phyloP scores from a whole-genome alignment of 92 coral and sea anemone species.

The Ricordea florida region DNA sequence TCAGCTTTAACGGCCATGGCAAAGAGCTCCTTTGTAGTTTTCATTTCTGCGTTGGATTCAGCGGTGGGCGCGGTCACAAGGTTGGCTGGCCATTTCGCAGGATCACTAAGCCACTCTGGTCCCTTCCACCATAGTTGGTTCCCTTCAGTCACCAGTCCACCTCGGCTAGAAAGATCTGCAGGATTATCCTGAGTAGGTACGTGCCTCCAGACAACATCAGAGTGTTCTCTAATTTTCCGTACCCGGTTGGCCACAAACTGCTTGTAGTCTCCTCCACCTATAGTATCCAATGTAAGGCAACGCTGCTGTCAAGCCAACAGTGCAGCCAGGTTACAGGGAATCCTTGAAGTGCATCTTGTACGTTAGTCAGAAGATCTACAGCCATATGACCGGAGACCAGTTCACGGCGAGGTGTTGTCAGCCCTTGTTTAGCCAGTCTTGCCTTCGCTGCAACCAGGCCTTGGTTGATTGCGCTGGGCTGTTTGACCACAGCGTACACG shows the following conservation, averaged over 20 bases:
- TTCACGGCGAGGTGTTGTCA: conserved; percentile 63
- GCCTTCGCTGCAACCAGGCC: conserved; percentile 51
- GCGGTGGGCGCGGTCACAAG: conserved; percentile 43
- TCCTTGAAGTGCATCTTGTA: conserved; percentile 57
- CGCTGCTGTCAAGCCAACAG: conserved; percentile 76
- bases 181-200: conserved; percentile 67
- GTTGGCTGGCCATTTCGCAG: conserved; percentile 57
- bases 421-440: conserved; percentile 63
- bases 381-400: conserved; percentile 73
- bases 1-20: conserved; percentile 61
- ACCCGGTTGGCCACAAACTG: conserved; percentile 72
- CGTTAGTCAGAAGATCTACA: conserved; percentile 50
- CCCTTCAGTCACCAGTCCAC: conserved; percentile 46
- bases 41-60: conserved; percentile 64
- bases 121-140: conserved; percentile 69
- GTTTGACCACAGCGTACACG: conserved; percentile 52
- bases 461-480: conserved; percentile 18
- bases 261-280: conserved; percentile 65
- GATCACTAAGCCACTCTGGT: conserved; percentile 68
- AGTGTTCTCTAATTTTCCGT: conserved; percentile 54
- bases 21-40: conserved; percentile 56
- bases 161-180: conserved; percentile 65
- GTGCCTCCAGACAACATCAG: conserved; percentile 61
- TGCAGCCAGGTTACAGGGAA: conserved; percentile 50
- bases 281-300: conserved; percentile 67